Base-by-base conservation (phyloP, 2,888 invertebrate genomes). In the Drosophila multiciliata region DNA sequence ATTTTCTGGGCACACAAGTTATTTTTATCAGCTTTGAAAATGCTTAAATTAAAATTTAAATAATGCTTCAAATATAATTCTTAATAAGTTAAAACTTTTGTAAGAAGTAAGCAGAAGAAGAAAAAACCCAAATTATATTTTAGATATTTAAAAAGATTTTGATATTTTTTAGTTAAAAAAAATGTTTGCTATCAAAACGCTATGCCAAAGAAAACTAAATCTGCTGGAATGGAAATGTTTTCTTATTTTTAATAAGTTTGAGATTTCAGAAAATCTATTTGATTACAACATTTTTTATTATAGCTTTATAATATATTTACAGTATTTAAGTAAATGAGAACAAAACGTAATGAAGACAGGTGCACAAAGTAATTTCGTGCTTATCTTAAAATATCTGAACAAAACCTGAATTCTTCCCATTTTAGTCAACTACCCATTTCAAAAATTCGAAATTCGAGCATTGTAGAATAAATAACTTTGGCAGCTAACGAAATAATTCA, bases 401-500 rank as follows among this genome's bases (percentile, higher is more conserved):
- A 53, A 53, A 12, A 9, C n/a, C 8, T 40, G 12, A 8, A n/a
- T 4, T 29, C 2, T 15, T 7, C 26, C 2, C 12, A n/a, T 55
- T 40, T 29, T 9, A 40, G 15, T 1, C 1, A 29, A 29, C 15
- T 5, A 57, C n/a, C 40, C 20, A 29, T 12, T 32, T 26, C 23
- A 12, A 11, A 26, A 36, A 36, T 36, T 20, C 52, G 2, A 12
- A 17, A 17, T 36, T 20, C 26, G 23, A 2, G 23, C 7, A 5
- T 23, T 20, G 35, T 12, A 36, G 58, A 33, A 66, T 58, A 78
- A 73, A 64, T 62, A 57, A 53, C 48, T 52, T 66, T 55, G 52
- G 55, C 29, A 52, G 63, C 63, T 60, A 77, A 80, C 73, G 72
- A 86, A 88, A 84, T 86, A 88, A 88, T 84, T 83, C 78, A 88